A percentile compares a stretch with the other conserved stretches of the same genome.
These are phyloP conservation scores for Coracopsis vasa DNA, from an alignment of 2,113 vertebrate genomes.

Conservation along the genomic window DNA sequence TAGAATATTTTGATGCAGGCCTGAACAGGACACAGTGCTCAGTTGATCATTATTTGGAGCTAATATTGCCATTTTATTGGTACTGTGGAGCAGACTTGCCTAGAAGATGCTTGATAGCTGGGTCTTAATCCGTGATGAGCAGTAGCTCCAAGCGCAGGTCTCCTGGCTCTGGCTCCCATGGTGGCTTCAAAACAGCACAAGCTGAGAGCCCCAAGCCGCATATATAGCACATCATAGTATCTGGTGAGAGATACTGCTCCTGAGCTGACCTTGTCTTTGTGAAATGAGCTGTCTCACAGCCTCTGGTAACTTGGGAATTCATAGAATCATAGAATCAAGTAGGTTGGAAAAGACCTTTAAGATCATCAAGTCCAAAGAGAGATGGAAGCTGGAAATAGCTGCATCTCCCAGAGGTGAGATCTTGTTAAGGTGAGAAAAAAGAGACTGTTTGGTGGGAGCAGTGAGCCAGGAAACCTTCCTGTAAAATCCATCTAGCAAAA, in stretches of 20 bases:
- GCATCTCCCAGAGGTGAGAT: background rate
- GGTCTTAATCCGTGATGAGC: background rate
- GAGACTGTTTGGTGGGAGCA: background rate
- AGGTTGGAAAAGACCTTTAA: background rate
- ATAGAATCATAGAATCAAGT: background rate
- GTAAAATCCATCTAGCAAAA: background rate
- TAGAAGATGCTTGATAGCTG: background rate
- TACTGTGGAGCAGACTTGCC: background rate
- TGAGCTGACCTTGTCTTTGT: background rate
- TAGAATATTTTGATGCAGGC: background rate
- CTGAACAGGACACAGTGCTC: background rate
- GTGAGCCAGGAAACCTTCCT: background rate
- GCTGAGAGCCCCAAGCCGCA: fast-evolving
- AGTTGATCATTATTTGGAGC: background rate
- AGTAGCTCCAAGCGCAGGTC: background rate
- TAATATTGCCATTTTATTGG: background rate
- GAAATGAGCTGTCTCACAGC: background rate
- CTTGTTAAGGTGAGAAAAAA: background rate
- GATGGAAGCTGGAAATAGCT: background rate
- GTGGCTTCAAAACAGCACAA: background rate
- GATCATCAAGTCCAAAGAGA: background rate
- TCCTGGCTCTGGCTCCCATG: background rate
- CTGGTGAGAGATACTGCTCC: background rate
- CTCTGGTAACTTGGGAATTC: background rate
- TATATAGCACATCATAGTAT: fast-evolving